Conservation (phyloP, 2,888 invertebrate species). For the Drosophila limbata region DNA sequence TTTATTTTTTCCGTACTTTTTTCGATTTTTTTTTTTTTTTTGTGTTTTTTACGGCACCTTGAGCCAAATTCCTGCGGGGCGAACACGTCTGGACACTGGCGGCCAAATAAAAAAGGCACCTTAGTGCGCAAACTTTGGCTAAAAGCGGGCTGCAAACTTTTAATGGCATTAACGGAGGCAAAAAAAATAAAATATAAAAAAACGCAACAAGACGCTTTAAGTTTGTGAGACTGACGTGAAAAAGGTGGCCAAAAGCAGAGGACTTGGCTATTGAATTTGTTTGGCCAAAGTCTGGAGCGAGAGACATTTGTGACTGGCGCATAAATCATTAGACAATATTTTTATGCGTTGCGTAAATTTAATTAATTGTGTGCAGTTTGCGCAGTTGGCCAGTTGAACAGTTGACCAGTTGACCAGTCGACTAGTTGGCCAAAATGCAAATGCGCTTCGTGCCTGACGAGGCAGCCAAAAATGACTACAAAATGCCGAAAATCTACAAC, state of each 20-base stretch:
- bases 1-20: constrained; percentile 36
- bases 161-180: constrained; percentile 79
- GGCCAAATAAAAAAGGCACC: constrained; percentile 78
- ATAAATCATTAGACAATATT: constrained; percentile 55
- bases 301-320: constrained; percentile 25
- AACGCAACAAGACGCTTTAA: constrained; percentile 46
- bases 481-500: constrained; percentile 79
- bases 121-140: constrained; percentile 67
- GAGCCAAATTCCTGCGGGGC: constrained; percentile 79
- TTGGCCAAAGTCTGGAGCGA: constrained; percentile 12
- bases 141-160: constrained; percentile 76
- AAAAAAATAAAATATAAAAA: constrained; percentile 45
- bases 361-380: constrained; percentile 55
- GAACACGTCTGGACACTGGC: constrained; percentile 71
- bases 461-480: constrained; percentile 65
- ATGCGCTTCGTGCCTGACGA: constrained; percentile 55
- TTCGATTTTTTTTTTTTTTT: constrained; percentile 34
- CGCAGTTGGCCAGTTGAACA: background rate
- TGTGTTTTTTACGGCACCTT: constrained; percentile 74
- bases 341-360: constrained; percentile 72
- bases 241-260: constrained; percentile 35
- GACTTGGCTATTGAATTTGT: constrained; percentile 46
- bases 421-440: constrained; percentile 34
- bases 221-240: constrained; percentile 34
- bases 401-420: constrained; percentile 7